Evolutionary conservation across 1,140 invertebrate genomes (phyloP).

Genomic region (Lordiphosa clarofinis): DNA sequence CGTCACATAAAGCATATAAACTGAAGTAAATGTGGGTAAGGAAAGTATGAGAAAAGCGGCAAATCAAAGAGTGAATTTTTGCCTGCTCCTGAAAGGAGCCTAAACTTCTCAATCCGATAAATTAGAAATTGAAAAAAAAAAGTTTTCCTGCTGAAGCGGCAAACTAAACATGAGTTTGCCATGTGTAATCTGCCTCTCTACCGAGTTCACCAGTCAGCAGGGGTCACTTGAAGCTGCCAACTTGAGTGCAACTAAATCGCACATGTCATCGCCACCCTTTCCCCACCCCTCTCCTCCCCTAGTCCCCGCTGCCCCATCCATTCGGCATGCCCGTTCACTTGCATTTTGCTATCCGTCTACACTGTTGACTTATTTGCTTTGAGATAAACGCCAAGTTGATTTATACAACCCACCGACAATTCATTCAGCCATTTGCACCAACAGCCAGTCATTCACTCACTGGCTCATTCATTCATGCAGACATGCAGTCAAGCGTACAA

Average conservation of each 20-base stretch:
- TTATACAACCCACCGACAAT: constrained; percentile 76
- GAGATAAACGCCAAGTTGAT: constrained; percentile 77
- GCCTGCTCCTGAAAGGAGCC: too few species aligned
- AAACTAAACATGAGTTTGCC: not conserved
- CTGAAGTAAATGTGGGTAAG: too few species aligned
- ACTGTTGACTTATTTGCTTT: constrained; percentile 77
- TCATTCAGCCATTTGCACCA: constrained; percentile 74
- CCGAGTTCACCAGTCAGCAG: constrained; percentile 1
- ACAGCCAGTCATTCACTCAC: constrained; percentile 24
- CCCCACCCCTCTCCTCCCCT: constrained; percentile 8
- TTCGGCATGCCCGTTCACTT: constrained; percentile 46
- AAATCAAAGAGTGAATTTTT: too few species aligned
- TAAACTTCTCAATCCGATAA: too few species aligned
- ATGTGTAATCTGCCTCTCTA: not conserved
- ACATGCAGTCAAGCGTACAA: constrained; percentile 70
- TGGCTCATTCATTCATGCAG: constrained; percentile 37
- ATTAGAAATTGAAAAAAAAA: too few species aligned
- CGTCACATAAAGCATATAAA: constrained; percentile 32
- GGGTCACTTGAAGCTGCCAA: constrained; percentile 47
- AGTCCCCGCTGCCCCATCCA: too few species aligned
- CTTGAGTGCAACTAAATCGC: constrained; percentile 65
- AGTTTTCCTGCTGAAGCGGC: not conserved
- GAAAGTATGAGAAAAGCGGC: too few species aligned
- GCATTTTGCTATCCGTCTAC: constrained; percentile 71
- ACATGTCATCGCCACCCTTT: constrained; percentile 55